Evolutionary conservation across 2,888 invertebrate species (phyloP).

Genomic region (Latheticus oryzae): DNA sequence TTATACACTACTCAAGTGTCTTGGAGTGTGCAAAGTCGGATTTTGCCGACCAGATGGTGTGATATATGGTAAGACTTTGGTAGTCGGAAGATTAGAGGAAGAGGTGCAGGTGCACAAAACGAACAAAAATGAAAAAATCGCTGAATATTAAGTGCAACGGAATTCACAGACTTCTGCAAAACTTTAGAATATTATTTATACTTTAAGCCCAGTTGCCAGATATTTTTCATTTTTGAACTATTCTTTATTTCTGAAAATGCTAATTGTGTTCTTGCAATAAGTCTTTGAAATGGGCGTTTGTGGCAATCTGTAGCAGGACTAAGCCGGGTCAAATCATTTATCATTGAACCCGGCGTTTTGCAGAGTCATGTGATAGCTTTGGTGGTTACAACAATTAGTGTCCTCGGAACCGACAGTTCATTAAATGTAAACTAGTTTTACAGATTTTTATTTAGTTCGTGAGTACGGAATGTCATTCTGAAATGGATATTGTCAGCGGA

Average conservation of each 20-base stretch:
- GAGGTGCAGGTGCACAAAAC: too few relatives aligned
- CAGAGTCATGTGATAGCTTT: constrained; percentile 56
- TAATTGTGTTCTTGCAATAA: too few relatives aligned
- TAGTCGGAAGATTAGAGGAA: neutral
- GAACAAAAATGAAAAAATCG: neutral
- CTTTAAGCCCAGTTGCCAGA: too few relatives aligned
- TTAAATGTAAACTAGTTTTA: constrained; percentile 46
- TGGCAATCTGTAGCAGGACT: constrained; percentile 14
- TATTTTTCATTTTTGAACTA: too few relatives aligned
- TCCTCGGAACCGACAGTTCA: constrained; percentile 47
- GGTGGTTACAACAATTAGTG: constrained; percentile 50
- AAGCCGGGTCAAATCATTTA: constrained; percentile 56
- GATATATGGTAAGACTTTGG: constrained; percentile 11
- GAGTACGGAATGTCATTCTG: constrained; percentile 35
- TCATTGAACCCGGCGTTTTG: constrained; percentile 57
- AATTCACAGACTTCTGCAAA: too few relatives aligned
- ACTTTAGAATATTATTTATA: too few relatives aligned
- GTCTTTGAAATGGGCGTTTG: too few relatives aligned
- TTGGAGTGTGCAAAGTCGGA: constrained; percentile 7
- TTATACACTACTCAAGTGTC: constrained; percentile 6
- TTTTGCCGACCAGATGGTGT: constrained; percentile 7
- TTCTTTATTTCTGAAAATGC: too few relatives aligned
- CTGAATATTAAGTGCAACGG: too few relatives aligned
- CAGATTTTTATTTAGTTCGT: constrained; percentile 43
- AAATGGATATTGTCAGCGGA: constrained; percentile 41